Evolutionary conservation across 2,113 vertebrate species (phyloP), one percentile per base, ranked within the genome.

Genomic region (Penelope pileata): DNA sequence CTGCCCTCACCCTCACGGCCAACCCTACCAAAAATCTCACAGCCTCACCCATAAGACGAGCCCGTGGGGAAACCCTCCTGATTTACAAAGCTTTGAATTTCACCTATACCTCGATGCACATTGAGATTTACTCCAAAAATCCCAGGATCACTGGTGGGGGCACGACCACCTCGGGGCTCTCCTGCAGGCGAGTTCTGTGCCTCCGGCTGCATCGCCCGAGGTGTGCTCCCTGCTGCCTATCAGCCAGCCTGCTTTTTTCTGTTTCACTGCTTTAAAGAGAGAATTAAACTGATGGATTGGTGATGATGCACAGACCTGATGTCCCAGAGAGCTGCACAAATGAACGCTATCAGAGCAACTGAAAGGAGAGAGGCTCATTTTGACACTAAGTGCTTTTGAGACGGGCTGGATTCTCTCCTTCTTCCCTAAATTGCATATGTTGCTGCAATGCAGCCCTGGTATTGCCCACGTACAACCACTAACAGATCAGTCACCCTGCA

Each of bases 281-380:
- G 81, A 94, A 94, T 93, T 79, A 95, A 89, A 85, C 29, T 69
- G 74, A 87, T 42, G 84, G 92, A 82, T 76, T 63, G 64, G 8
- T 38, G 60, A 62, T n/a, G 74, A 60, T 63, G 69, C 64, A 68
- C 88, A 92, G 75, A 63, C 69, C 84, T 2, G 45, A 86, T 42
- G 69, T 81, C 54, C 36, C 9, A 36, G 38, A 78, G 95, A 78
- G 48, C 60, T 0, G 1, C 86, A 69, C 48, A 87, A 87, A 66
- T 56, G 89, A 91, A 68, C 0, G 12, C 23, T 60, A 60, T n/a
- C 56, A n/a, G 83, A 79, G 83, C 24, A 73, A 72, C 43, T 42
- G 53, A 34, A 56, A 69, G 43, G 27, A 24, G 47, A 86, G 80
- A 42, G 76, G 91, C 63, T 75, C 14, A 72, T 88, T 88, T 30